A percentile compares a stretch with the other conserved stretches of the same genome.
Conservation (phyloP, 2,113 vertebrate species). For the Pao palembangensis region DNA sequence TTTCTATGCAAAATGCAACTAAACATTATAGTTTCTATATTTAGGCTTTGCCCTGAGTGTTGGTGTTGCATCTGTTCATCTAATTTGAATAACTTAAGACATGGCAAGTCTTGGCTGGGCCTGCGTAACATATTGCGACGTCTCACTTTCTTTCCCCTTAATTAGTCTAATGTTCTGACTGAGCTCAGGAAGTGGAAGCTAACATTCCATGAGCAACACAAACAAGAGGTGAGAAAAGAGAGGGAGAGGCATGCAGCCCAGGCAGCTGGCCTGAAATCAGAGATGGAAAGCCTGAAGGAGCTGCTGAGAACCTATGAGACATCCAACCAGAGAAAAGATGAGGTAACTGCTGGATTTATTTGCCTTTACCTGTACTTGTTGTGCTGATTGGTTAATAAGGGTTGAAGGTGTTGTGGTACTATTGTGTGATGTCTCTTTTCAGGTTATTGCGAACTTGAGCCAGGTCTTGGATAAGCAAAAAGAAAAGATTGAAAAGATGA, state of each 20-base stretch:
- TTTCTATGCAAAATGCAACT: too few relatives aligned
- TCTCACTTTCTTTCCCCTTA: constrained; percentile 8
- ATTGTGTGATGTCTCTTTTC: constrained; percentile 22
- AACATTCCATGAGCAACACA: constrained; percentile 83
- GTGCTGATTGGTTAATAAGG: not conserved
- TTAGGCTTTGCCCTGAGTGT: too few relatives aligned
- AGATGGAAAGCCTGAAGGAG: constrained; percentile 80
- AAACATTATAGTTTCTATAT: too few relatives aligned
- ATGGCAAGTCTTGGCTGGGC: too few relatives aligned
- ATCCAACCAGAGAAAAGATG: constrained; percentile 87
- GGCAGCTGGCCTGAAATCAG: constrained; percentile 72
- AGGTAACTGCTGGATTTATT: constrained; percentile 73
- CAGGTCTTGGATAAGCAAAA: constrained; percentile 85
- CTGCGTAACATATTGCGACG: not conserved
- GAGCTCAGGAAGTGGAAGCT: constrained; percentile 91
- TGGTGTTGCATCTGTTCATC: not conserved
- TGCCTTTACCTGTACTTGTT: not conserved
- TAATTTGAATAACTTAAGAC: not conserved
- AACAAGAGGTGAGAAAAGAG: constrained; percentile 83
- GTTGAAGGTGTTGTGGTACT: not conserved
- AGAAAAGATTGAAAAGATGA: constrained; percentile 85
- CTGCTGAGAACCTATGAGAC: constrained; percentile 83
- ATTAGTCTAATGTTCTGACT: constrained; percentile 84
- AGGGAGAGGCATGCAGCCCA: constrained; percentile 77
- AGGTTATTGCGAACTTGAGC: constrained; percentile 88